A percentile compares a stretch with the other conserved stretches of the same genome.
Conservation (phyloP, 2,888 invertebrate genomes). For the Apamea sordens region DNA sequence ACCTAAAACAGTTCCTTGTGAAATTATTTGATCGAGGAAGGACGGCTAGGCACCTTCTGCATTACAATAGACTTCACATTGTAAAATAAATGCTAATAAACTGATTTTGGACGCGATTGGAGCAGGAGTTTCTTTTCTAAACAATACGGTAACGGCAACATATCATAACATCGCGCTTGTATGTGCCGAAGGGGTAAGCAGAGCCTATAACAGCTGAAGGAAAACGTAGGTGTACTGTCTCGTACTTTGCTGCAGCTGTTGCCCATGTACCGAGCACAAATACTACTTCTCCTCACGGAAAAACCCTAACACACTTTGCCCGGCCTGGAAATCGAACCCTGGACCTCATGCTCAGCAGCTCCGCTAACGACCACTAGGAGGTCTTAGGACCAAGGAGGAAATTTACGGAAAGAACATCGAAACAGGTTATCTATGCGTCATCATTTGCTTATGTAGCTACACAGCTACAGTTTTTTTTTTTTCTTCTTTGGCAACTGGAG, state of each 20-base stretch:
- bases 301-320: no score
- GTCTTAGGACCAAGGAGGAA: neutral
- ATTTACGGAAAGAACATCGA: neutral
- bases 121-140: neutral
- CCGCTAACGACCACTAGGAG: neutral
- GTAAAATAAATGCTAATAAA: conserved; percentile 25
- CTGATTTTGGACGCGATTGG: neutral
- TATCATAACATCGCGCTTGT: neutral
- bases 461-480: no score
- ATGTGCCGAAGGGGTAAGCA: neutral
- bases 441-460: neutral
- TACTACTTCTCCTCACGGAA: no score
- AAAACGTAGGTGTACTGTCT: neutral
- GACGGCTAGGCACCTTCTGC: conserved; percentile 32
- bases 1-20: conserved; percentile 41
- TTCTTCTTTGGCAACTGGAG: no score
- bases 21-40: conserved; percentile 54
- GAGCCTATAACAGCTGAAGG: neutral
- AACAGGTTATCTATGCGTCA: neutral
- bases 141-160: neutral
- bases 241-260: neutral
- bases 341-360: no score
- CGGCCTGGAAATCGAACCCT: no score
- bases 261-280: neutral
- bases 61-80: conserved; percentile 29